Conservation (phyloP, 2,797 vertebrate species). For the Lutra lutra region DNA sequence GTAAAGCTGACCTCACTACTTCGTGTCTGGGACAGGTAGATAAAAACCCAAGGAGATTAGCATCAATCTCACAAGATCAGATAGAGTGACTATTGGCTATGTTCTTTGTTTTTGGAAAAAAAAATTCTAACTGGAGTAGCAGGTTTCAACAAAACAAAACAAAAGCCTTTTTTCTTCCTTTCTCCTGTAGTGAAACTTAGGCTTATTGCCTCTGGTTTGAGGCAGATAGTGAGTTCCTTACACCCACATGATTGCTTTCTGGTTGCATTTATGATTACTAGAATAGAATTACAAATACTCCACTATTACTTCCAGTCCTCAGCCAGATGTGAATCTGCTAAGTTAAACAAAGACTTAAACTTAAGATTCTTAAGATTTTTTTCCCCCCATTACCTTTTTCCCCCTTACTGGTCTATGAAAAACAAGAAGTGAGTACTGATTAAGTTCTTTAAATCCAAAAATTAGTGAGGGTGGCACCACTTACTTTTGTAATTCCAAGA, state of each 20-base stretch:
- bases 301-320: conserved; percentile 62
- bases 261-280: conserved; percentile 68
- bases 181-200: background rate
- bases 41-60: conserved; percentile 46
- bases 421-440: conserved; percentile 15
- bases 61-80: conserved; percentile 44
- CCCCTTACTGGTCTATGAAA: background rate
- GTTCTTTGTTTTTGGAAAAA: background rate
- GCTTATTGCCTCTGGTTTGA: conserved; percentile 32
- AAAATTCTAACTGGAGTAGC: conserved; percentile 38
- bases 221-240: conserved; percentile 30
- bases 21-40: conserved; percentile 50
- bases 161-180: background rate
- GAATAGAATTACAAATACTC: conserved; percentile 66
- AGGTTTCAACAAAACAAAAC: background rate
- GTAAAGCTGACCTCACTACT: conserved; percentile 59
- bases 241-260: conserved; percentile 47
- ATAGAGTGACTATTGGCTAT: background rate
- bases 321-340: conserved; percentile 62
- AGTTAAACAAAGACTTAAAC: conserved; percentile 56
- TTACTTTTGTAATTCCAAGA: conserved; percentile 5
- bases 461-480: background rate
- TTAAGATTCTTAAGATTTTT: background rate
- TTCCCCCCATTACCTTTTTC: background rate
- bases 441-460: conserved; percentile 29